Conservation (phyloP, 1,140 invertebrate species). For the Mercenaria mercenaria region DNA sequence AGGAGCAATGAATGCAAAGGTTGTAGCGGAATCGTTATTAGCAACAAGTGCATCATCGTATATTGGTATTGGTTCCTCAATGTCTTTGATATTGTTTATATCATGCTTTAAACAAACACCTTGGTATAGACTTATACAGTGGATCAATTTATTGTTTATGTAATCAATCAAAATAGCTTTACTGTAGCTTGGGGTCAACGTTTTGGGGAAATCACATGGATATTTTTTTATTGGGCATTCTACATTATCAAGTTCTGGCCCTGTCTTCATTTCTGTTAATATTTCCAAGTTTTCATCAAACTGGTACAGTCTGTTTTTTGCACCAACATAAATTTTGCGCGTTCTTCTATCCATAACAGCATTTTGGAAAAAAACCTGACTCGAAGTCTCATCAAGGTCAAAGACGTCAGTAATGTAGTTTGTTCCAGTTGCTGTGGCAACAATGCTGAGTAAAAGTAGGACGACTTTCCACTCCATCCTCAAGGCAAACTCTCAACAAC, state of each 20-base stretch:
- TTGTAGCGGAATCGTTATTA: constrained; percentile 97
- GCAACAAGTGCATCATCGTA: constrained; percentile 97
- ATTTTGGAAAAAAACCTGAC: constrained; percentile 89
- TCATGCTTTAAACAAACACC: constrained; percentile 96
- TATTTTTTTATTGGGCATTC: constrained; percentile 89
- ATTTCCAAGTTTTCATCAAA: constrained; percentile 93
- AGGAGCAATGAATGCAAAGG: constrained; percentile 98
- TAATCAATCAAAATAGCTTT: constrained; percentile 98
- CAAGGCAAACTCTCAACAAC: neutral
- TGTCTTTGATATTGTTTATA: constrained; percentile 94
- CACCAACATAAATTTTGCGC: constrained; percentile 96
- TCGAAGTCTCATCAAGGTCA: constrained; percentile 42
- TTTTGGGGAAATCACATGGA: constrained; percentile 17
- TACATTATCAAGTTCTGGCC: constrained; percentile 95
- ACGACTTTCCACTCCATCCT: constrained; percentile 7
- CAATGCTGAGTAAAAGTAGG: neutral
- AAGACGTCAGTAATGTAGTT: constrained; percentile 21
- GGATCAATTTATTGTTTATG: constrained; percentile 94
- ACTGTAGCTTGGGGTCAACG: constrained; percentile 94
- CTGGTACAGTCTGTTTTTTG: constrained; percentile 97
- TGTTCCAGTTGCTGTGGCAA: constrained; percentile 15
- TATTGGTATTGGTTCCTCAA: constrained; percentile 90
- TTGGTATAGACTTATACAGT: constrained; percentile 95
- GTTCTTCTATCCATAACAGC: constrained; percentile 96
- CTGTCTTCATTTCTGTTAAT: constrained; percentile 93